Evolutionary conservation across 2,113 vertebrate genomes (phyloP).

Genomic region (Trematocara macrostoma): DNA sequence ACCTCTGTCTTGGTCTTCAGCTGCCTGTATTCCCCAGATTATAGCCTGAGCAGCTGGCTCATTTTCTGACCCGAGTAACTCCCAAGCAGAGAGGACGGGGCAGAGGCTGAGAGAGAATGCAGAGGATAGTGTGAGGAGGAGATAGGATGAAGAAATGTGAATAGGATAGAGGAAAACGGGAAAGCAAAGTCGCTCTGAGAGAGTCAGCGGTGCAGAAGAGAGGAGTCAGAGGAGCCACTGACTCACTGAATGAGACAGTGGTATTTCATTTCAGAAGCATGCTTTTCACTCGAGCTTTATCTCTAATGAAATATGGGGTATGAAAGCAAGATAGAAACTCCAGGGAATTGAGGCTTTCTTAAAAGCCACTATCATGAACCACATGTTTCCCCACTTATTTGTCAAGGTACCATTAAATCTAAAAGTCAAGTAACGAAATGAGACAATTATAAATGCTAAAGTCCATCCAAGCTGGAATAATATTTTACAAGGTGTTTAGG

Average conservation of each 20-base stretch:
- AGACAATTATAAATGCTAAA: background rate
- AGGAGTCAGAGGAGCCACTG: background rate
- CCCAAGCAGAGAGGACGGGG: conserved; percentile 14
- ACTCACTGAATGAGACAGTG: background rate
- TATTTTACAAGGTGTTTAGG: background rate
- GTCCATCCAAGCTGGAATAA: background rate
- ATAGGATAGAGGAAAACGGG: background rate
- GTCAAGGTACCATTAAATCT: background rate
- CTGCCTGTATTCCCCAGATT: conserved; percentile 51
- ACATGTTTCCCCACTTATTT: background rate
- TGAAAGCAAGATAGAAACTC: background rate
- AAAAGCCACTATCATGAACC: background rate
- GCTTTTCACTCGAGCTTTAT: background rate
- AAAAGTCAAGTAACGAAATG: background rate
- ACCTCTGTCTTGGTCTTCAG: conserved; percentile 26
- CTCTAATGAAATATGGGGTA: conserved; percentile 1
- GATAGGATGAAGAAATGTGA: conserved; percentile 31
- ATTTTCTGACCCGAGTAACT: conserved; percentile 43
- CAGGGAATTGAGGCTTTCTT: background rate
- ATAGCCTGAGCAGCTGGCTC: conserved; percentile 42
- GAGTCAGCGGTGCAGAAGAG: background rate
- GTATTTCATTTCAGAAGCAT: background rate
- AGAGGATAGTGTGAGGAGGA: background rate
- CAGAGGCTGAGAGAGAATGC: background rate
- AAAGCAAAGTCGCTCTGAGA: background rate